Conservation (phyloP, 2,888 invertebrate genomes). For the Priocnemis perturbator region DNA sequence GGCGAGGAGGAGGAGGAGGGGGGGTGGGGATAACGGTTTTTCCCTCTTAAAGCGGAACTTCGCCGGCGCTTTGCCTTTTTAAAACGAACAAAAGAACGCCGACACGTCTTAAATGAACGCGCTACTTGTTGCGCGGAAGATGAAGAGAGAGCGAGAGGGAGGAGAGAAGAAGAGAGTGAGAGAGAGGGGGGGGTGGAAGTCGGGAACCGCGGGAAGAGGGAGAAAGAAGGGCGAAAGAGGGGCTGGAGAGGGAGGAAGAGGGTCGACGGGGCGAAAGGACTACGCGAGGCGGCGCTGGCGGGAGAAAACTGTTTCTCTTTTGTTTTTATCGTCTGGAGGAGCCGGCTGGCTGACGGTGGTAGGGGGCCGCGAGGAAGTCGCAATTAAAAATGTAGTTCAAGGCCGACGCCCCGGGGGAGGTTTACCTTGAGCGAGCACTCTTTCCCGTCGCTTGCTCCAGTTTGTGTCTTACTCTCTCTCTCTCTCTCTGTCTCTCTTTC, state of each 20-base stretch:
- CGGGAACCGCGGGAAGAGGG: slow-evolving; percentile 37
- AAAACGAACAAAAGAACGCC: slow-evolving; percentile 74
- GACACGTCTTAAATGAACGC: slow-evolving; percentile 76
- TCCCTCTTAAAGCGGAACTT: slow-evolving; percentile 70
- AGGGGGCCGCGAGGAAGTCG: slow-evolving; percentile 59
- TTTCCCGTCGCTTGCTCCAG: slow-evolving; percentile 41
- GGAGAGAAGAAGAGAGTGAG: slow-evolving; percentile 10
- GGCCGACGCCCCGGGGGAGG: slow-evolving; percentile 63
- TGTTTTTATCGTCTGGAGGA: slow-evolving; percentile 71
- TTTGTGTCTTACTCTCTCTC: slow-evolving; percentile 42
- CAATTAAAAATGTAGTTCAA: slow-evolving; percentile 76
- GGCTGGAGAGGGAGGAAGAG: slow-evolving; percentile 14
- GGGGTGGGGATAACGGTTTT: slow-evolving; percentile 48
- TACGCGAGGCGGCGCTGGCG: slow-evolving; percentile 35
- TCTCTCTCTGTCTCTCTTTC: no score
- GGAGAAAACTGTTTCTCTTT: slow-evolving; percentile 73
- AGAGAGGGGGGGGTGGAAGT: slow-evolving; percentile 17
- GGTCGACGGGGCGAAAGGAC: slow-evolving; percentile 24
- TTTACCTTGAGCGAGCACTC: slow-evolving; percentile 55
- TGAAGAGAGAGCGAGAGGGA: slow-evolving; percentile 44
- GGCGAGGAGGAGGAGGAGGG: no score
- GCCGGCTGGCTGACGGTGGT: slow-evolving; percentile 26
- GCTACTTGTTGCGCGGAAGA: slow-evolving; percentile 75
- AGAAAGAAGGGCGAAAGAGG: slow-evolving; percentile 43
- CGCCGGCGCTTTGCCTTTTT: slow-evolving; percentile 64